Evolutionary conservation across 2,797 vertebrate genomes (phyloP), one percentile per base, ranked within the genome.

Genomic region (Pipistrellus pipistrellus): DNA sequence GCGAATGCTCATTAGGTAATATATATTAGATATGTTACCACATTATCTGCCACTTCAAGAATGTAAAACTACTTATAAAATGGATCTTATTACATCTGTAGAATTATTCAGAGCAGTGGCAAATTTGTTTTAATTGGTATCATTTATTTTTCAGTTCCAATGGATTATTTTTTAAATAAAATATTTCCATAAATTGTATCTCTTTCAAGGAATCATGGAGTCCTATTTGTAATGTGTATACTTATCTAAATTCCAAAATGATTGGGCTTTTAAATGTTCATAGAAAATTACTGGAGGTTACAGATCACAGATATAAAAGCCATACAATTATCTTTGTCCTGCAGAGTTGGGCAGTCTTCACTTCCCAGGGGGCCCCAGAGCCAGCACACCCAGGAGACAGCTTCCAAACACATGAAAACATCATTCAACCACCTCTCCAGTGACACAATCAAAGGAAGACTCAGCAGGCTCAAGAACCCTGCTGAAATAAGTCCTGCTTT

Each of bases 161-260:
- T 8, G 8, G 6, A 55, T 1, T 68, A 0, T n/a, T 68, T 92
- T 93, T 46, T 72, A 66, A 93, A 72, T 81, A 83, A 91, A 69
- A 57, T 64, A 51, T 86, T 91, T 83, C 55, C 25, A 62, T 96
- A 59, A 38, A n/a, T 88, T 91, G 1, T 20, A 51, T 78, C 55
- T 2, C 44, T 81, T 71, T 30, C 2, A 48, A 76, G 17, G 11
- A 88, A 6, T 30, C 10, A 44, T 90, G 18, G 27, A 55, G 80
- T 55, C 0, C 1, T 62, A 10, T 48, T 30, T 84, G 23, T 90
- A 81, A 48, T 59, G 27, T 86, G 90, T 90, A 73, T 20, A 12
- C n/a, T 21, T 51, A 21, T 62, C 4, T 90, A 90, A 93, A 51
- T 86, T 91, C 6, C 20, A 68, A 85, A 88, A 44, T 44, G 13